Percentiles rank a stretch among this genome's conserved stretches.
These are phyloP conservation scores for Fulica atra DNA, from an alignment of 2,113 vertebrate genomes.

Conservation along the genomic window DNA sequence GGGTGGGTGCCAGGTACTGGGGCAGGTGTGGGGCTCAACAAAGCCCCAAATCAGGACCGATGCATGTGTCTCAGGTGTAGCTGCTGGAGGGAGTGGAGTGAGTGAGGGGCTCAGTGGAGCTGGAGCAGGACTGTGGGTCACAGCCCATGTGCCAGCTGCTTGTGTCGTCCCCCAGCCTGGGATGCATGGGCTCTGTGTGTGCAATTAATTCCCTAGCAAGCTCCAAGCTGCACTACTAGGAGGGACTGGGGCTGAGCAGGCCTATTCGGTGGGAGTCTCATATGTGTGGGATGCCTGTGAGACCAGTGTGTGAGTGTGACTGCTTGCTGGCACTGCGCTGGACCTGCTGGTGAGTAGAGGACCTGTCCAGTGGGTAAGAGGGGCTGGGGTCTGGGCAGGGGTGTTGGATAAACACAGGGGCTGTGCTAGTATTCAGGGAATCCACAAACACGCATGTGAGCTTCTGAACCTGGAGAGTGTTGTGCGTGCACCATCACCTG, in stretches of 20 bases:
- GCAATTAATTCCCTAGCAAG: neutral
- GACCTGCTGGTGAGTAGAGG: neutral
- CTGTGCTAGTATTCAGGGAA: too few relatives aligned
- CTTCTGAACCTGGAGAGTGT: neutral
- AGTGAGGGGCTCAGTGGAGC: neutral
- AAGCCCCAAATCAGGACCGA: accelerated
- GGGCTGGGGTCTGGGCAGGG: neutral
- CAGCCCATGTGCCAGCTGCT: neutral
- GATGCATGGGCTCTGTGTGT: too few relatives aligned
- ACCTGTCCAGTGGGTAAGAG: too few relatives aligned
- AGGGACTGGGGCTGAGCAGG: too few relatives aligned
- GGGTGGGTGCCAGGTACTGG: accelerated
- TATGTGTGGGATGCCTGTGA: neutral
- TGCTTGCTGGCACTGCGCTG: neutral
- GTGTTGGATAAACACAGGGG: too few relatives aligned
- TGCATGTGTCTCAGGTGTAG: too few relatives aligned
- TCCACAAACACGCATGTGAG: neutral
- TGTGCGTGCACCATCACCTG: neutral
- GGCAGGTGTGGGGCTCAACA: neutral
- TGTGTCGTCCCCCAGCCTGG: neutral
- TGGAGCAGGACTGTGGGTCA: neutral
- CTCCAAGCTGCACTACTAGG: neutral
- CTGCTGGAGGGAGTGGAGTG: accelerated
- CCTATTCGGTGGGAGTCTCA: too few relatives aligned
- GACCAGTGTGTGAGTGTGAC: neutral